Evolutionary conservation across 2,113 vertebrate genomes (phyloP).

Genomic region (Limnothrissa miodon): DNA sequence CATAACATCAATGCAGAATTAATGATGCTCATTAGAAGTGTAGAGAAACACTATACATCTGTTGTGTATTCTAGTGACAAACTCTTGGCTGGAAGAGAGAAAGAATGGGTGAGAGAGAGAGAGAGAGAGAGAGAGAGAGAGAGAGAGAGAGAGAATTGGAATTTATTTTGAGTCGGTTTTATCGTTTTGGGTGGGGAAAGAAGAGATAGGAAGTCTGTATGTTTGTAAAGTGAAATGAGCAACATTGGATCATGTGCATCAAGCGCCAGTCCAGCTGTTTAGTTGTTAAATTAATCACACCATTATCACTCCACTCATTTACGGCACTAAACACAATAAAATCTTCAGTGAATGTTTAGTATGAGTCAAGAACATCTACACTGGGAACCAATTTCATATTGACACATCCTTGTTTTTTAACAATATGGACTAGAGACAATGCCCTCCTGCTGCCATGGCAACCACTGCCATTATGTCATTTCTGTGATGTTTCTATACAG

Average conservation of each 20-base stretch:
- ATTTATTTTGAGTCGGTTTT: background rate
- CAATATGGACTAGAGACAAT: background rate
- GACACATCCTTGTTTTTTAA: background rate
- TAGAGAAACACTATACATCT: constrained; percentile 58
- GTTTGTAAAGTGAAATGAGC: background rate
- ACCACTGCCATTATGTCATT: background rate
- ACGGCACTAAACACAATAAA: background rate
- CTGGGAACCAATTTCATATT: background rate
- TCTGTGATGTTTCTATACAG: background rate
- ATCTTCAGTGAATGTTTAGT: background rate
- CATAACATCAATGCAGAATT: constrained; percentile 57
- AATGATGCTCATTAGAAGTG: constrained; percentile 67
- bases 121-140: background rate
- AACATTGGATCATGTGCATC: background rate
- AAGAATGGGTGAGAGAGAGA: background rate
- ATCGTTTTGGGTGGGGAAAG: background rate
- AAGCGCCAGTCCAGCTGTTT: background rate
- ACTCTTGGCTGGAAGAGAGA: background rate
- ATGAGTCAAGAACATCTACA: background rate
- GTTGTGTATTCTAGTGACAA: constrained; percentile 2
- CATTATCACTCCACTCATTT: background rate
- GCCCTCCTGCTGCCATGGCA: background rate
- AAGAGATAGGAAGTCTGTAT: background rate
- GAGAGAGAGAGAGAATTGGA: background rate
- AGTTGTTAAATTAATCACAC: background rate